Conservation (phyloP, 2,888 invertebrate genomes). For the Macrostomum cliftonense region DNA sequence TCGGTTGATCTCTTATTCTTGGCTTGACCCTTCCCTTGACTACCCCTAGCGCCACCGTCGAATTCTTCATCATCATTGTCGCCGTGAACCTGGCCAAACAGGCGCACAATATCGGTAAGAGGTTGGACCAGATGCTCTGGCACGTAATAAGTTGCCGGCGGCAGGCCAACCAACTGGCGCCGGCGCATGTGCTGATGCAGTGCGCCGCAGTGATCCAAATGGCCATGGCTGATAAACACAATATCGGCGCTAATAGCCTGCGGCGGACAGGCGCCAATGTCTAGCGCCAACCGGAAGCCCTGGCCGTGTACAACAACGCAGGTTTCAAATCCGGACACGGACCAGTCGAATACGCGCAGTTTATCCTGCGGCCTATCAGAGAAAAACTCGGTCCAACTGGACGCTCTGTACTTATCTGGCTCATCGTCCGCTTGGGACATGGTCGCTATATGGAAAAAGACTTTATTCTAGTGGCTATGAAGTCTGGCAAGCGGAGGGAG, state of each 20-base stretch:
- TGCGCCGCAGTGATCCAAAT: slow-evolving; percentile 25
- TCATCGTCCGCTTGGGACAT: too few relatives aligned
- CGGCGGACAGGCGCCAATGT: slow-evolving; percentile 18
- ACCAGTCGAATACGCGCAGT: slow-evolving; percentile 16
- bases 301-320: slow-evolving; percentile 19
- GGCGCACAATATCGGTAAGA: slow-evolving; percentile 15
- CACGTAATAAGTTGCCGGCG: slow-evolving; percentile 21
- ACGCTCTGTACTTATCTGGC: too few relatives aligned
- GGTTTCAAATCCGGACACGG: slow-evolving; percentile 25
- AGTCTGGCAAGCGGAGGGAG: too few relatives aligned
- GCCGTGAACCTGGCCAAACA: slow-evolving; percentile 16
- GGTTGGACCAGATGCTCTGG: slow-evolving; percentile 20
- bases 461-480: too few relatives aligned
- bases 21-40: too few relatives aligned
- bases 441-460: too few relatives aligned
- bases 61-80: slow-evolving; percentile 15
- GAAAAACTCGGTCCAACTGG: too few relatives aligned
- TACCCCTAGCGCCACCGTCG: too few relatives aligned
- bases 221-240: slow-evolving; percentile 25
- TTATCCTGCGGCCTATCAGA: too few relatives aligned
- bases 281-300: slow-evolving; percentile 17
- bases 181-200: slow-evolving; percentile 23
- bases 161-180: slow-evolving; percentile 17
- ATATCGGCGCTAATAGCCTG: slow-evolving; percentile 16
- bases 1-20: too few relatives aligned